phyloP scores from a whole-genome alignment of 2,113 vertebrate species.

The Sarotherodon lohbergeri region DNA sequence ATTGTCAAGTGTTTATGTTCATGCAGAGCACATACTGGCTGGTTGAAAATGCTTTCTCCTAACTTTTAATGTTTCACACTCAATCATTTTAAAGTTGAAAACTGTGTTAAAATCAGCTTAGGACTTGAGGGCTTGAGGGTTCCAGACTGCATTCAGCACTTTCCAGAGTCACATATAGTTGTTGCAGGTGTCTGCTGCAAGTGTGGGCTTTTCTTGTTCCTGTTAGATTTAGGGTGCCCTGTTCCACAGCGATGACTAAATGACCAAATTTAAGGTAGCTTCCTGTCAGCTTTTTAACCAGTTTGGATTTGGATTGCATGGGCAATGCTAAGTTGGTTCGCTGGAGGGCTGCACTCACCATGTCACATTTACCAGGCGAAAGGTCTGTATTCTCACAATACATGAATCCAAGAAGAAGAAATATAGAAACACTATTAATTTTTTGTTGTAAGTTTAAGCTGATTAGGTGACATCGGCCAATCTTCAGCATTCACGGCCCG shows the following conservation, averaged over 20 bases:
- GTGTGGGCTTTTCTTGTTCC: neutral
- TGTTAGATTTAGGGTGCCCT: neutral
- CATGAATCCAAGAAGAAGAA: neutral
- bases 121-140: neutral
- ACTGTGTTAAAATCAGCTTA: neutral
- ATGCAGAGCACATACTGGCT: neutral
- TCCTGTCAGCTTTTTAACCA: neutral
- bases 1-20: neutral
- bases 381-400: neutral
- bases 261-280: neutral
- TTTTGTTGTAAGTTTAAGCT: neutral
- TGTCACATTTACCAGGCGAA: neutral
- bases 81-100: neutral
- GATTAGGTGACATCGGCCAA: neutral
- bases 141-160: neutral
- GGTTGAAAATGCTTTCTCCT: neutral
- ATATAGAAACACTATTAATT: neutral
- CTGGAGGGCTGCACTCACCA: neutral
- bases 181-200: neutral
- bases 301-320: neutral
- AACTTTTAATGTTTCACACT: neutral
- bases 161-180: neutral
- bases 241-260: neutral
- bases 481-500: neutral
- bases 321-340: neutral